Evolutionary conservation across 2,888 invertebrate species (phyloP).

Genomic region (Amorpha juglandis): DNA sequence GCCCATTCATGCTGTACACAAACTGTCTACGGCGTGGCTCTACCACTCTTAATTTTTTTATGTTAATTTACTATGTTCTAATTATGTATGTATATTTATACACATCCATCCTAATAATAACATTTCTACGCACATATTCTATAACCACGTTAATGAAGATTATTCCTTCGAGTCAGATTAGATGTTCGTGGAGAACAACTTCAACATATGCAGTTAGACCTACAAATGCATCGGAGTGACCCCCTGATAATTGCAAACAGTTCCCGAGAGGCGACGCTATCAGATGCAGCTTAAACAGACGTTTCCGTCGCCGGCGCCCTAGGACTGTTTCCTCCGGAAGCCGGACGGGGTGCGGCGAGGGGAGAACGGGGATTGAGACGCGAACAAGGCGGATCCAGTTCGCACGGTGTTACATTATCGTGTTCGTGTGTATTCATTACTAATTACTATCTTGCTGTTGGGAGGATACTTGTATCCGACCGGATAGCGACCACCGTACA

Average conservation of each 20-base stretch:
- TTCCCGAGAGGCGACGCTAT: slow-evolving; percentile 49
- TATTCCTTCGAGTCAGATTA: too few relatives aligned
- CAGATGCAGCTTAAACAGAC: slow-evolving; percentile 59
- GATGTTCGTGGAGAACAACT: too few relatives aligned
- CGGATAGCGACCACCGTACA: too few relatives aligned
- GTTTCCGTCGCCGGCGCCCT: slow-evolving; percentile 61
- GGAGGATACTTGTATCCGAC: too few relatives aligned
- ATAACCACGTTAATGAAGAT: too few relatives aligned
- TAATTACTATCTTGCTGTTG: neutral
- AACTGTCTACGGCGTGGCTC: too few relatives aligned
- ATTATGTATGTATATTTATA: too few relatives aligned
- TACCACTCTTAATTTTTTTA: too few relatives aligned
- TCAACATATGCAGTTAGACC: slow-evolving; percentile 18
- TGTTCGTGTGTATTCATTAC: slow-evolving; percentile 44
- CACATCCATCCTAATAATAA: too few relatives aligned
- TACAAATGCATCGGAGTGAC: slow-evolving; percentile 31
- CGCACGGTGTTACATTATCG: slow-evolving; percentile 41
- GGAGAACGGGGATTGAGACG: slow-evolving; percentile 33
- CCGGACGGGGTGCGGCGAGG: slow-evolving; percentile 34
- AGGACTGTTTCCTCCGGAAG: slow-evolving; percentile 28
- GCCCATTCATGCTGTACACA: too few relatives aligned
- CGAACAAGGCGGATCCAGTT: slow-evolving; percentile 55
- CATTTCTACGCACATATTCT: too few relatives aligned
- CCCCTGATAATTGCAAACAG: slow-evolving; percentile 52
- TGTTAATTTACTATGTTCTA: too few relatives aligned